Evolutionary conservation across 2,797 vertebrate species (phyloP).

Genomic region (Emydoidea blandingii): DNA sequence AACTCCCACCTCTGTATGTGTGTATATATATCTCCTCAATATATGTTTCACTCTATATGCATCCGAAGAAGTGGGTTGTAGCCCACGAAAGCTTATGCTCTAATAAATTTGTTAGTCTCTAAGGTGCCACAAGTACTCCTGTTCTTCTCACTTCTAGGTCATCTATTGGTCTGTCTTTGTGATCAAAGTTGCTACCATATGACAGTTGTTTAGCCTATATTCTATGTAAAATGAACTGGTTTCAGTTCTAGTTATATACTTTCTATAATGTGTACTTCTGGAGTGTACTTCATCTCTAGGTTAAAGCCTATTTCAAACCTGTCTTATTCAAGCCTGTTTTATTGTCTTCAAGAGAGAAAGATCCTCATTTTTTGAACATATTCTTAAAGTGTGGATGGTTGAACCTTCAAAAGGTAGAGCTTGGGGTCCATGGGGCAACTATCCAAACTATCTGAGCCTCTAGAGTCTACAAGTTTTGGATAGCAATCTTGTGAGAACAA

Average conservation of each 20-base stretch:
- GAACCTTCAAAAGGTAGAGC: neutral
- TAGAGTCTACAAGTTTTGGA: neutral
- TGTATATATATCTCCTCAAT: no score
- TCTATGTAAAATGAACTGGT: neutral
- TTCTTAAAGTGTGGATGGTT: neutral
- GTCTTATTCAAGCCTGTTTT: neutral
- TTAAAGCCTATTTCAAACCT: neutral
- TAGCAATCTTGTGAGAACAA: neutral
- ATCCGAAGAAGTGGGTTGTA: no score
- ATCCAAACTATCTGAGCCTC: neutral
- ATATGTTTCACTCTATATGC: no score
- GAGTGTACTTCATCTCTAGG: neutral
- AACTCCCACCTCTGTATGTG: no score
- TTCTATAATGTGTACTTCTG: neutral
- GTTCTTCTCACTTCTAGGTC: neutral
- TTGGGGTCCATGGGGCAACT: neutral
- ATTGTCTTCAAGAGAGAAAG: slow-evolving; percentile 44
- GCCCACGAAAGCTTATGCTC: no score
- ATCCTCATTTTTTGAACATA: neutral
- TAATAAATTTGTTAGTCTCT: no score
- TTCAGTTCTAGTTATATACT: neutral
- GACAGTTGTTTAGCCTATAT: neutral
- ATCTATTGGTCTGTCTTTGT: neutral
- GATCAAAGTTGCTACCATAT: neutral
- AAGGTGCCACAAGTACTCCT: no score